Evolutionary conservation across 2,797 vertebrate genomes (phyloP), one percentile per base, ranked within the genome.

Genomic region (Melanotaenia maccullochi): DNA sequence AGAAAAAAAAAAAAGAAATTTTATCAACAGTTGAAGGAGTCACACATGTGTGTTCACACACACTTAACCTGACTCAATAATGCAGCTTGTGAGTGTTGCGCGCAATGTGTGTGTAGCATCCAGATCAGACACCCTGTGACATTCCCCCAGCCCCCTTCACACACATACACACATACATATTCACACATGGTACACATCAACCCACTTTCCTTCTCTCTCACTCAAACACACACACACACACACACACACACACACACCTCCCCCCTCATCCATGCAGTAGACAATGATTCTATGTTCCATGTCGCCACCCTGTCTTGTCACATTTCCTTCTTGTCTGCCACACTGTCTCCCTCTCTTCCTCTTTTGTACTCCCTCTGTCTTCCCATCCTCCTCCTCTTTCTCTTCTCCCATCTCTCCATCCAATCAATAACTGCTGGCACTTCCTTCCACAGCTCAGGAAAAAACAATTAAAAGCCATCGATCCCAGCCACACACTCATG

Each of bases 381-480:
- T 85, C 81, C 80, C 69, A 76, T 82, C 79, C 65, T 75, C 63
- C 58, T 42, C 63, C 63, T 25, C 33, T 65, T 49, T 79, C 73
- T 87, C 73, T 58, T 61, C 81, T 72, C 80, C 72, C 80, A 87
- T 86, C 85, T 85, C 82, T 91, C 76, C 82, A 85, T 83, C 71
- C 71, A 60, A 88, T 90, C 89, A 96, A 99, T 99, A 93, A 94
- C 94, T 94, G 94, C 95, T 95, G 96, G 96, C 96, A 97, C 96
- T 98, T 98, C 96, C 96, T 96, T 97, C 95, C 95, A 95, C 95
- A 96, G 96, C 96, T 96, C 96, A 95, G 96, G 96, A 99, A 99
- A 95, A 97, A 99, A 98, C 97, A 99, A 99, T 99, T 99, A 99
- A 98, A 97, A 97, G 91, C 91, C 85, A 99, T 99, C 96, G 97